phyloP scores from a whole-genome alignment of 2,888 invertebrate species.

The Drosophila sordidula region DNA sequence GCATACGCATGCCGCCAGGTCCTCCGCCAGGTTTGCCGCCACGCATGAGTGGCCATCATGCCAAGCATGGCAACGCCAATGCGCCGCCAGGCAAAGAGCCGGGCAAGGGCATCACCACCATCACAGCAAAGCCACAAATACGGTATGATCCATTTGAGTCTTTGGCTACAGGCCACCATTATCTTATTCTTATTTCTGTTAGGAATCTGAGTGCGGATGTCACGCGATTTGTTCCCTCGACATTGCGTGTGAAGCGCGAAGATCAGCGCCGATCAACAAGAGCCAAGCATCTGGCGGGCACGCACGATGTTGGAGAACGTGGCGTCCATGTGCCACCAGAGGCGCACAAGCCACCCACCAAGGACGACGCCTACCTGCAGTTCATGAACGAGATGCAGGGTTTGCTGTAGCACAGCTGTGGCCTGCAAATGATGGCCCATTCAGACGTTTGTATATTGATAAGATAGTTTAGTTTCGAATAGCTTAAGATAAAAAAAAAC shows the following conservation, averaged over 20 bases:
- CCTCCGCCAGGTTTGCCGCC: slow-evolving; percentile 88
- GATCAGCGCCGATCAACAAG: slow-evolving; percentile 87
- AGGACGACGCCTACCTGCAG: slow-evolving; percentile 99
- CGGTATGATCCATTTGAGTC: slow-evolving; percentile 84
- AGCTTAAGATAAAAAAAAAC: slow-evolving; percentile 1
- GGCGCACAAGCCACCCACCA: slow-evolving; percentile 87
- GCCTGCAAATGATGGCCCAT: background rate
- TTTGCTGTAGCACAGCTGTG: slow-evolving; percentile 87
- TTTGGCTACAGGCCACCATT: background rate
- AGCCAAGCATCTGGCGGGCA: slow-evolving; percentile 85
- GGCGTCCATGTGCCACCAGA: slow-evolving; percentile 69
- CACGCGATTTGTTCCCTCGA: slow-evolving; percentile 97
- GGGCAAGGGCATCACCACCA: slow-evolving; percentile 91
- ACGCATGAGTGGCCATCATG: slow-evolving; percentile 87
- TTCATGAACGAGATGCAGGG: slow-evolving; percentile 99
- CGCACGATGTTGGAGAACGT: slow-evolving; percentile 83
- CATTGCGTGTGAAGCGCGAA: slow-evolving; percentile 95
- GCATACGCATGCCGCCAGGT: slow-evolving; percentile 85
- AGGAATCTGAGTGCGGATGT: slow-evolving; percentile 95
- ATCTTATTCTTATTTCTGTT: background rate
- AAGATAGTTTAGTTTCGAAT: slow-evolving; percentile 28
- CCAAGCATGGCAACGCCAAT: slow-evolving; percentile 85
- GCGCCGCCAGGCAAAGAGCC: slow-evolving; percentile 85
- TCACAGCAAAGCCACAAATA: slow-evolving; percentile 98
- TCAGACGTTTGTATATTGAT: slow-evolving; percentile 25